Conservation (phyloP, 2,797 vertebrate genomes). For the Pseudocheirus occidentalis region DNA sequence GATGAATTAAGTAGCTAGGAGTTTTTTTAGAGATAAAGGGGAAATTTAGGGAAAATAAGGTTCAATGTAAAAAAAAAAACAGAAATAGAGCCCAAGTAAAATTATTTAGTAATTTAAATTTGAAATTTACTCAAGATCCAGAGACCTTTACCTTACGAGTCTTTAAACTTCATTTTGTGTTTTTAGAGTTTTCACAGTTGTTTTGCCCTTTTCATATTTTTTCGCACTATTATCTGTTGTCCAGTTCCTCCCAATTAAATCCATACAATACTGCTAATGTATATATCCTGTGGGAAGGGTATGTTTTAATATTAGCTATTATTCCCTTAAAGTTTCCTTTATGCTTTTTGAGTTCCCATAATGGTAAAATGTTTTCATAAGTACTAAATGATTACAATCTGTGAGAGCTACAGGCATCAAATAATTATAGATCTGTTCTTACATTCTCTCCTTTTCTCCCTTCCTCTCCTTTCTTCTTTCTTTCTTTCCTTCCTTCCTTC, state of each 20-base stretch:
- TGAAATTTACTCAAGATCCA: conserved; percentile 20
- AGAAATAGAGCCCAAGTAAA: neutral
- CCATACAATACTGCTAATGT: neutral
- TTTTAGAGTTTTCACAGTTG: conserved; percentile 26
- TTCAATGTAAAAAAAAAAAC: neutral
- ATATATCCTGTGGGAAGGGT: neutral
- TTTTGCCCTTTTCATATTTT: conserved; percentile 2
- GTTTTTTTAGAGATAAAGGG: neutral
- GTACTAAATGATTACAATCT: neutral
- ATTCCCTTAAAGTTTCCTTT: neutral
- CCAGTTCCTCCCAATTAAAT: neutral
- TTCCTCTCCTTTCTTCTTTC: too few relatives aligned
- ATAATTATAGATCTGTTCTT: neutral
- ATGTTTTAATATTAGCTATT: neutral
- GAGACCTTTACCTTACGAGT: neutral
- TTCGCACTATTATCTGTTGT: neutral
- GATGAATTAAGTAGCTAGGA: neutral
- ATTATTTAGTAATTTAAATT: conserved; percentile 1
- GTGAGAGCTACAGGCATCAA: neutral
- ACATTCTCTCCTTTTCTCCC: neutral
- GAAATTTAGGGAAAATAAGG: neutral
- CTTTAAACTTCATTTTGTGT: conserved; percentile 27
- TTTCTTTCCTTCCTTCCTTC: too few relatives aligned
- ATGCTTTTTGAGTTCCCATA: neutral
- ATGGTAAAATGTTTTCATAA: neutral